phyloP scores from a whole-genome alignment of 2,888 invertebrate species.

The Microplitis manilae region DNA sequence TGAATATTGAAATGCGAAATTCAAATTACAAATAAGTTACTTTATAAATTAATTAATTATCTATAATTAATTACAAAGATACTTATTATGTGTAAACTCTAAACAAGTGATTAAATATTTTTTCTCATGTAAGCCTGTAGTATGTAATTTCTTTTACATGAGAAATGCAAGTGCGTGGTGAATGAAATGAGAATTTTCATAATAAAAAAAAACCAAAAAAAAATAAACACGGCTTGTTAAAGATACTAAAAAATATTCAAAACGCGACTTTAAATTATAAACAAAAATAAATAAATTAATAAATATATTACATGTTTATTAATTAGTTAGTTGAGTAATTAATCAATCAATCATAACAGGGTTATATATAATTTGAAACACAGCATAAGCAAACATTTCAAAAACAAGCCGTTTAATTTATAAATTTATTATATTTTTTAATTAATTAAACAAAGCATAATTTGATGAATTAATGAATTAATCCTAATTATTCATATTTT shows the following conservation, averaged over 20 bases:
- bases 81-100: not conserved
- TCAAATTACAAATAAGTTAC: not conserved
- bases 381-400: slow-evolving; percentile 67
- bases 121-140: slow-evolving; percentile 33
- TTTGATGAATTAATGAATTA: slow-evolving; percentile 16
- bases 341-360: slow-evolving; percentile 56
- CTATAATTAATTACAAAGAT: not conserved
- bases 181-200: slow-evolving; percentile 36
- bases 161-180: slow-evolving; percentile 37
- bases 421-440: slow-evolving; percentile 42
- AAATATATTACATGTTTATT: slow-evolving; percentile 44
- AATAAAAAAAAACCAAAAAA: slow-evolving; percentile 49
- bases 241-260: slow-evolving; percentile 53
- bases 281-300: slow-evolving; percentile 20
- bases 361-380: slow-evolving; percentile 61
- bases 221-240: slow-evolving; percentile 49
- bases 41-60: not conserved
- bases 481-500: not conserved
- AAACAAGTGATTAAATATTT: not conserved
- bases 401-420: slow-evolving; percentile 44
- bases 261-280: slow-evolving; percentile 43
- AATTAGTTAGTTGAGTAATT: not conserved
- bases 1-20: not conserved
- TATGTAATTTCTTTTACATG: slow-evolving; percentile 40
- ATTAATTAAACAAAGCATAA: slow-evolving; percentile 23